phyloP scores from a whole-genome alignment of 2,797 vertebrate genomes.

The Lutjanus argentimaculatus region DNA sequence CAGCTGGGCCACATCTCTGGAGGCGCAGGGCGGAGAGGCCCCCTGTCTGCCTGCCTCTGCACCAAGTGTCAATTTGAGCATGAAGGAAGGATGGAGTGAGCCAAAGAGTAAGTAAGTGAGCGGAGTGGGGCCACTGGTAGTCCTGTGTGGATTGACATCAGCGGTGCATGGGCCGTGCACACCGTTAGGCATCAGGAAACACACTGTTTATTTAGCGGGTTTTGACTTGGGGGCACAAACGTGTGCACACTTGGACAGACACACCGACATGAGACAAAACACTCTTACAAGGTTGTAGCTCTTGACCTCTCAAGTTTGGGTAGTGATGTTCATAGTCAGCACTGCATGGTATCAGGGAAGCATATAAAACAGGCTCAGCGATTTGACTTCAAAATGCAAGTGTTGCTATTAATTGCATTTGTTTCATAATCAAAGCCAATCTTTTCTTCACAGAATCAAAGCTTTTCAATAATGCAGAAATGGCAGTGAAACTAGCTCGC shows the following conservation, averaged over 20 bases:
- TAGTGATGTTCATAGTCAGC: constrained; percentile 27
- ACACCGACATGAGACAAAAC: constrained; percentile 70
- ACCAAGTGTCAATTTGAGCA: constrained; percentile 88
- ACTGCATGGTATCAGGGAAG: constrained; percentile 19
- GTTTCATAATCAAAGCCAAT: constrained; percentile 76
- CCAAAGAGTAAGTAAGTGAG: constrained; percentile 83
- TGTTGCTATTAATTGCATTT: constrained; percentile 64
- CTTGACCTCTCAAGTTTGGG: constrained; percentile 61
- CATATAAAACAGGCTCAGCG: constrained; percentile 41
- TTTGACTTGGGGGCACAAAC: constrained; percentile 69
- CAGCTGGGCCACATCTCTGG: constrained; percentile 89
- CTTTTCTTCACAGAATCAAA: constrained; percentile 74
- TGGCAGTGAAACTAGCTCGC: constrained; percentile 61
- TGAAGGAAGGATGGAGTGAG: constrained; percentile 85
- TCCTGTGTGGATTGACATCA: constrained; percentile 83
- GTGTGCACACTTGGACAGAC: constrained; percentile 68
- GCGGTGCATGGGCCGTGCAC: constrained; percentile 82
- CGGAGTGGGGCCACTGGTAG: constrained; percentile 80
- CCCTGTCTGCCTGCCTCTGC: constrained; percentile 85
- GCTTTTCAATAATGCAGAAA: constrained; percentile 76
- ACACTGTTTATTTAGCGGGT: constrained; percentile 81
- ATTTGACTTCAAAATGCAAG: constrained; percentile 51
- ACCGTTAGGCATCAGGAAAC: constrained; percentile 85
- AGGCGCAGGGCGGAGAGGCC: constrained; percentile 81
- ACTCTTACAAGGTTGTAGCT: constrained; percentile 57